Evolutionary conservation across 2,797 vertebrate genomes (phyloP), one percentile per base, ranked within the genome.

Genomic region (Sciurus carolinensis): DNA sequence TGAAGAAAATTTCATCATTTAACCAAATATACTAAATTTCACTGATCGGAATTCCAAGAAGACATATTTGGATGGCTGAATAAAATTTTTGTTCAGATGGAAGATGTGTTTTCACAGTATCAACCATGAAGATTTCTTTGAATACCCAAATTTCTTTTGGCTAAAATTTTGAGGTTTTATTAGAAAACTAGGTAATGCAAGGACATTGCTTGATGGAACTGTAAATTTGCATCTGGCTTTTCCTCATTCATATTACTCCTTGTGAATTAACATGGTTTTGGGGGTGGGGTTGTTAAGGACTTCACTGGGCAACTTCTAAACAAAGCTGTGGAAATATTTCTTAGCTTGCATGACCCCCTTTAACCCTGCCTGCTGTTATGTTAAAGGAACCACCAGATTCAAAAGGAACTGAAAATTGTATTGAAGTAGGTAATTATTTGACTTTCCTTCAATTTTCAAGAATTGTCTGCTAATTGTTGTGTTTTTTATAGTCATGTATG

Each of bases 371-470:
- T 36, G 9, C 2, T 24, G 54, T 57, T 28, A 52, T 7, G 69
- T 7, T 57, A 50, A 36, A 89, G 50, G 42, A 81, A 64, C 22
- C 22, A 82, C 12, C 20, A 26, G 47, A 39, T 82, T 76, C 14
- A 69, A 88, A 93, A 89, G 8, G 1, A 42, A 59, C 52, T 72
- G 36, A 42, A 50, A 72, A 52, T 77, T 89, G 5, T 50, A 4
- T 59, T 73, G 85, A 80, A 13, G 14, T 39, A n/a, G 36, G 8
- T 17, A 54, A 84, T 95, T 59, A 77, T 30, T 57, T 85, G 77
- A 26, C 62, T 93, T 87, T 90, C 36, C 30, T 71, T n/a, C 18
- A 44, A 52, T 69, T 77, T n/a, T 82, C 7, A 72, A 69, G 95
- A 80, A 69, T 75, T 57, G 13, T 28, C 47, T 87, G 83, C 18